Percentiles rank a stretch among this genome's conserved stretches.
phyloP scores from a whole-genome alignment of 2,888 invertebrate species.

The Pterostichus madidus region DNA sequence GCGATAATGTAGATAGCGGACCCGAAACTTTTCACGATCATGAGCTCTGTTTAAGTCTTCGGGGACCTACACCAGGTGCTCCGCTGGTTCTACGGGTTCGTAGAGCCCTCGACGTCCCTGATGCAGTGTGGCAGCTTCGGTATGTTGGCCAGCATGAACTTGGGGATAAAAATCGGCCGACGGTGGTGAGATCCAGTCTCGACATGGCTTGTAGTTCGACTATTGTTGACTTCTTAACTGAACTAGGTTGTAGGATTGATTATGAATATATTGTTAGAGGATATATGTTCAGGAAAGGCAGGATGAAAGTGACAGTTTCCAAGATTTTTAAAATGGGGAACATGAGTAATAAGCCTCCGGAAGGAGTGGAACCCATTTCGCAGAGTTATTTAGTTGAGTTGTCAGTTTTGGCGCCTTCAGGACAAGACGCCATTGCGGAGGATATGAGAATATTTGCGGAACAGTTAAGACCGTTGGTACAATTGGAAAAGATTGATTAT shows the following conservation, averaged over 20 bases:
- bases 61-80: slow-evolving; percentile 82
- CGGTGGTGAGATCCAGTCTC: slow-evolving; percentile 93
- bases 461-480: slow-evolving; percentile 93
- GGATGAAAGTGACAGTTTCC: slow-evolving; percentile 98
- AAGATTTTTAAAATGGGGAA: slow-evolving; percentile 94
- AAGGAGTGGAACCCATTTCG: slow-evolving; percentile 90
- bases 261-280: slow-evolving; percentile 96
- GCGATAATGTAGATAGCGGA: slow-evolving; percentile 94
- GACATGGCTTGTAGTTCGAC: slow-evolving; percentile 95
- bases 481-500: slow-evolving; percentile 95
- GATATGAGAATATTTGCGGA: slow-evolving; percentile 98
- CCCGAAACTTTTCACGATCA: slow-evolving; percentile 96
- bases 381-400: slow-evolving; percentile 96
- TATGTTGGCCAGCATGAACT: slow-evolving; percentile 96
- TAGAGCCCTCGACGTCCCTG: slow-evolving; percentile 89
- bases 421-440: slow-evolving; percentile 96
- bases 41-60: slow-evolving; percentile 92
- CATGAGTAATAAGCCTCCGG: slow-evolving; percentile 84
- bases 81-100: slow-evolving; percentile 90
- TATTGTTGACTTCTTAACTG: slow-evolving; percentile 93
- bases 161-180: slow-evolving; percentile 92
- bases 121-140: slow-evolving; percentile 93
- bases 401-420: slow-evolving; percentile 92
- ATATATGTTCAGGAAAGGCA: slow-evolving; percentile 96
- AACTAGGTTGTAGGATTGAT: slow-evolving; percentile 93